Evolutionary conservation across 2,113 vertebrate genomes (phyloP).

Genomic region (Anguilla rostrata): DNA sequence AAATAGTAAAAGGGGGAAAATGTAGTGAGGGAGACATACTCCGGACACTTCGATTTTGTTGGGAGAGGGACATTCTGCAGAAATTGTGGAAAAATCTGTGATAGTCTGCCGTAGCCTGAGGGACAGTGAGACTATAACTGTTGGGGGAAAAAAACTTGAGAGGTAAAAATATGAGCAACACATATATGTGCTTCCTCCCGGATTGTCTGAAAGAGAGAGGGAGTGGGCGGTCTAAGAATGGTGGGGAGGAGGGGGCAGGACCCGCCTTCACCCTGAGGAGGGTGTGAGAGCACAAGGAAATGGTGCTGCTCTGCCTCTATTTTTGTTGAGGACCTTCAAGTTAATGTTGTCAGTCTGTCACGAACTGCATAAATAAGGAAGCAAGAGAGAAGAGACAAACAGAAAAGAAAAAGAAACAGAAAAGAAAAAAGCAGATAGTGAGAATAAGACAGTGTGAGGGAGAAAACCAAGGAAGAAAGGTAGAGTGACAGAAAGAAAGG

Average conservation of each 20-base stretch:
- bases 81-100: too few species aligned
- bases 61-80: too few species aligned
- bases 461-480: background rate
- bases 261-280: too few species aligned
- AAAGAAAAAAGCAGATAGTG: background rate
- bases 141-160: background rate
- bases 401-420: background rate
- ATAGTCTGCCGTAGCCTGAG: too few species aligned
- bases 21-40: too few species aligned
- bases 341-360: background rate
- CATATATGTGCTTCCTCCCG: background rate
- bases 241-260: background rate
- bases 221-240: too few species aligned
- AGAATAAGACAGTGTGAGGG: background rate
- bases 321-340: background rate
- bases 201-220: background rate
- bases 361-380: background rate
- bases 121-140: too few species aligned
- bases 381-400: background rate
- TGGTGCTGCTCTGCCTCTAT: background rate
- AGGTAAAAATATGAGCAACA: background rate
- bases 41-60: too few species aligned
- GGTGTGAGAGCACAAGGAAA: background rate
- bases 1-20: too few species aligned
- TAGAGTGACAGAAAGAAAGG: background rate